These are phyloP conservation scores for Columba guinea DNA, from an alignment of 2,797 vertebrate species.

Conservation along the genomic window DNA sequence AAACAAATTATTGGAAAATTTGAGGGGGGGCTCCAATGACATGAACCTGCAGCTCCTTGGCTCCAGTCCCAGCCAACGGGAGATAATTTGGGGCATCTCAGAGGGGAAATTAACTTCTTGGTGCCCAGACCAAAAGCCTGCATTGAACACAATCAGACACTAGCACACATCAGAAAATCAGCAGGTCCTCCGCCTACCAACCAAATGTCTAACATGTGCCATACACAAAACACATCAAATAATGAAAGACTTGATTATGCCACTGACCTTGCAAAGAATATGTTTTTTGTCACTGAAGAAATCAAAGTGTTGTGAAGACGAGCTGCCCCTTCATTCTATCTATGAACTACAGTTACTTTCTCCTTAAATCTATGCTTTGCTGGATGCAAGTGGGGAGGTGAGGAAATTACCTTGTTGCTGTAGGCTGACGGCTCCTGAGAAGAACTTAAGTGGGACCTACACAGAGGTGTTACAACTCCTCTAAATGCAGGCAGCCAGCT, in stretches of 20 bases:
- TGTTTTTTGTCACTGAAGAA: neutral
- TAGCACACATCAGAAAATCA: neutral
- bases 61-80: neutral
- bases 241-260: neutral
- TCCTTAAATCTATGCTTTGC: neutral
- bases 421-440: neutral
- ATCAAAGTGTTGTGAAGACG: neutral
- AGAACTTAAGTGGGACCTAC: neutral
- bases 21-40: neutral
- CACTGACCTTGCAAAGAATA: neutral
- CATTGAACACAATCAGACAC: neutral
- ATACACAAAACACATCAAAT: neutral
- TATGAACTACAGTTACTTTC: neutral
- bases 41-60: neutral
- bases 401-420: neutral
- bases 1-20: slow-evolving; percentile 17
- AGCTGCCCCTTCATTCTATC: neutral
- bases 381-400: neutral
- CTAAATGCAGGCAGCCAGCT: neutral
- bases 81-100: neutral
- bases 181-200: neutral
- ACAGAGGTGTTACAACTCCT: neutral
- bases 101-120: neutral
- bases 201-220: neutral
- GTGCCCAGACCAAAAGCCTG: neutral